Base-by-base conservation (phyloP, 2,888 invertebrate species). In the Athalia cordata region DNA sequence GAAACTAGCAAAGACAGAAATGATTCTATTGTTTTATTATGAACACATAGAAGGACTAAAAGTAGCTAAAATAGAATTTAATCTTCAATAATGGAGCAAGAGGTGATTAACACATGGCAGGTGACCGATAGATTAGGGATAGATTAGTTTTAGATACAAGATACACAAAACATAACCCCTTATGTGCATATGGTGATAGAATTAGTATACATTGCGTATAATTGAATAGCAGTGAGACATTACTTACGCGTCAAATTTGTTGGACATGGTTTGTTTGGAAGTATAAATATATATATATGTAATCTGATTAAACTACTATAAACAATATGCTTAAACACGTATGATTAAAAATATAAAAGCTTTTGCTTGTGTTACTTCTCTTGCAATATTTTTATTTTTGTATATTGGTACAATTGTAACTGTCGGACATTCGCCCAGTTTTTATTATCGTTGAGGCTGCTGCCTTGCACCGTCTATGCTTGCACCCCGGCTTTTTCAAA, bases 241-340 rank as follows among this genome's bases (percentile, higher is more conserved):
- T 75, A 75, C 93, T 92, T 92, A 94, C 93, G 93, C 92, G 85
- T 93, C 93, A 87, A 92, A 94, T 92, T 94, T 94, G 90, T 93
- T 93, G 83, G 93, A 92, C 93, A 93, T 93, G 82, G 82, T 87
- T 78, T 45, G 68, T 45, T 68, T 76, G 45, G 61, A 79, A 50
- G 76, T 80, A 79, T 79, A 81, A 80, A 80, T 80, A 82, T 79
- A 82, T 81, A 81, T 83, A 29, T 29, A 29, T 29, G 84, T 59
- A 82, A 81, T 86, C 84, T 82, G 68, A 81, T 81, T 81, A 85
- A 84, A 81, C 83, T 82, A 77, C 81, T 85, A 85, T 79, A 81
- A 84, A 83, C 81, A 80, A 76, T 78, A 78, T 84, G 80, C 83
- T 82, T 82, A 81, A 83, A 84, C 80, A 85, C 82, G 83, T 82